Evolutionary conservation across 2,888 invertebrate species (phyloP), one percentile per base, ranked within the genome.

Genomic region (Celastrina argiolus): DNA sequence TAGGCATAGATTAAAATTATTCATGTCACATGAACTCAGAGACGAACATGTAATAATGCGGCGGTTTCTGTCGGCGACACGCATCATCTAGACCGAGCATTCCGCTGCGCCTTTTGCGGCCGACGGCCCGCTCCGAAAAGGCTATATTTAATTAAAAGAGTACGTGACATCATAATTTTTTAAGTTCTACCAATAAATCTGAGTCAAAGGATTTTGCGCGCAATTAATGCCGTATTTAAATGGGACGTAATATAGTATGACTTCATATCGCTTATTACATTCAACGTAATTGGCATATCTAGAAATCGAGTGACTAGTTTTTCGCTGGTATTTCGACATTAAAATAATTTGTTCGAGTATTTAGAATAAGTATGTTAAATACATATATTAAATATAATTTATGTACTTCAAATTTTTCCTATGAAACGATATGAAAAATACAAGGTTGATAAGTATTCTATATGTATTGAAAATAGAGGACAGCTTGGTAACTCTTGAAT

Each of bases 1-100:
- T 67, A 70, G 69, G 69, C 69, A 68, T 68, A 71, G 64, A 69
- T 69, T 72, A 69, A 71, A 69, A 72, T 67, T 69, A 71, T 68
- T 67, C 70, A 71, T 66, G 68, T 71, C 71, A 70, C 67, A 68
- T 63, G 67, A 68, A 66, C 68, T 65, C 64, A 63, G 66, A 65
- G 67, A 72, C 59, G 67, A 69, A 70, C 64, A 70, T 69, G 66
- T 70, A 67, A 67, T 69, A 67, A 71, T 67, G 67, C 45, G 61
- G 63, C 58, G 65, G 63, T 26, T 1, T 12, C 18, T 8, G 45
- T 45, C 45, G 42, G 42, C 18, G 67, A 65, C 65, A 63, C 67
- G 65, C 67, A 66, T 65, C 66, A 64, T 67, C 63, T 63, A 66
- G 59, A 56, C 59, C 45, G 66, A 63, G 68, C 68, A 68, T 69